Conservation (phyloP, 2,797 vertebrate species). For the Chloroceryle inda region DNA sequence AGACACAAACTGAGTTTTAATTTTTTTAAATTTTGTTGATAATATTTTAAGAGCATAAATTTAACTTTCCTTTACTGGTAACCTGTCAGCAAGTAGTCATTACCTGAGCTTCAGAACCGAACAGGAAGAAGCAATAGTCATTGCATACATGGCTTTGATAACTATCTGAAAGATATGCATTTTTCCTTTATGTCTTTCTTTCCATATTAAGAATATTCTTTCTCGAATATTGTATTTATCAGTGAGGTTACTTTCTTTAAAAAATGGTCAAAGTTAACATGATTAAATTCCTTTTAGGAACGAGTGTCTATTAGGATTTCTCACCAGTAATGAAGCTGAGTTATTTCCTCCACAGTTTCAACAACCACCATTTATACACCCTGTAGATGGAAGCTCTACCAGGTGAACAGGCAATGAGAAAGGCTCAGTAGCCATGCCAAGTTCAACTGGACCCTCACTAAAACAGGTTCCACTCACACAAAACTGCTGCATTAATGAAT, state of each 20-base stretch:
- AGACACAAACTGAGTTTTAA: neutral
- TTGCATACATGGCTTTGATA: neutral
- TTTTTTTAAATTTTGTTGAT: neutral
- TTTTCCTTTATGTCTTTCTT: neutral
- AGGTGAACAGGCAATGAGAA: neutral
- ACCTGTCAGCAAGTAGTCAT: neutral
- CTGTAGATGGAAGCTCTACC: neutral
- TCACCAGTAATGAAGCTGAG: neutral
- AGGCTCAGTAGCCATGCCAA: neutral
- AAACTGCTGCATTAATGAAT: neutral
- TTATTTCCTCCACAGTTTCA: neutral
- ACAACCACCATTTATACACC: neutral
- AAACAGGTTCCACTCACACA: neutral
- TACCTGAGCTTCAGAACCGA: neutral
- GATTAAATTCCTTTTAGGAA: neutral
- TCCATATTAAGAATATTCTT: neutral
- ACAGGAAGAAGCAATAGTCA: neutral
- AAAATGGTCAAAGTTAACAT: neutral
- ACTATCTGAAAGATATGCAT: neutral
- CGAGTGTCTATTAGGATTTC: rapidly evolving
- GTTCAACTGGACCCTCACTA: neutral
- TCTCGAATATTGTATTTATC: neutral
- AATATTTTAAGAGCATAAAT: neutral
- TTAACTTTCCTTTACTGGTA: neutral
- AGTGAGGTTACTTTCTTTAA: neutral